phyloP scores from a whole-genome alignment of 2,888 invertebrate genomes.

The Hypolimnas misippus region DNA sequence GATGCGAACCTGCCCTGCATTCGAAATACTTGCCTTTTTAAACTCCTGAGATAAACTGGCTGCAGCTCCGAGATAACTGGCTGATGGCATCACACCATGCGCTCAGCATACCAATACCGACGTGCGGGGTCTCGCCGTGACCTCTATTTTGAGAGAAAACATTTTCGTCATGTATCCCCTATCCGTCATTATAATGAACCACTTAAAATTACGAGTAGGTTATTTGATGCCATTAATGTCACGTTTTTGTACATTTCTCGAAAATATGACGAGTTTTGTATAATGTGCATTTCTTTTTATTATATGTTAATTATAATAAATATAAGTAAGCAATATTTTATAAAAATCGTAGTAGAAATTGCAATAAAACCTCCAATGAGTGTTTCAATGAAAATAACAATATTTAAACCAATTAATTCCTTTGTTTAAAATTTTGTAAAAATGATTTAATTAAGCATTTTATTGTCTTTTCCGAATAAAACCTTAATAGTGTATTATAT shows the following conservation, averaged over 20 bases:
- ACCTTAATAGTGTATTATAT: too few species aligned
- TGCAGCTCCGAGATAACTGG: too few species aligned
- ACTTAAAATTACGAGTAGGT: slow-evolving; percentile 19
- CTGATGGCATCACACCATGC: slow-evolving; percentile 4
- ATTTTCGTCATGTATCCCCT: background rate
- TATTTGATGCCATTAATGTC: slow-evolving; percentile 12
- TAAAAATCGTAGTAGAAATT: too few species aligned
- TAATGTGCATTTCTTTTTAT: background rate
- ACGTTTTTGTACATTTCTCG: slow-evolving; percentile 12
- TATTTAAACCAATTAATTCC: too few species aligned
- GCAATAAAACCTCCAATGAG: too few species aligned
- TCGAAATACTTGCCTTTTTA: background rate
- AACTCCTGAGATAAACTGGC: background rate
- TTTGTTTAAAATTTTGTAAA: too few species aligned
- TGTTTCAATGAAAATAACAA: too few species aligned
- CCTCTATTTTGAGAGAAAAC: slow-evolving; percentile 6
- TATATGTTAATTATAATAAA: background rate
- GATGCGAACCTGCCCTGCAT: slow-evolving; percentile 12
- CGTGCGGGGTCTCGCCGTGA: slow-evolving; percentile 6
- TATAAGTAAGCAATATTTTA: too few species aligned
- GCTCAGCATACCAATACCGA: slow-evolving; percentile 7
- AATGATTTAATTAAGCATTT: too few species aligned
- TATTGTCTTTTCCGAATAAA: too few species aligned
- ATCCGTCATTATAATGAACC: slow-evolving; percentile 14
- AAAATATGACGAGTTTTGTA: background rate